A percentile compares a stretch with the other conserved stretches of the same genome.
These are phyloP conservation scores for Congeria kusceri DNA, from an alignment of 2,888 invertebrate species.

Conservation along the genomic window DNA sequence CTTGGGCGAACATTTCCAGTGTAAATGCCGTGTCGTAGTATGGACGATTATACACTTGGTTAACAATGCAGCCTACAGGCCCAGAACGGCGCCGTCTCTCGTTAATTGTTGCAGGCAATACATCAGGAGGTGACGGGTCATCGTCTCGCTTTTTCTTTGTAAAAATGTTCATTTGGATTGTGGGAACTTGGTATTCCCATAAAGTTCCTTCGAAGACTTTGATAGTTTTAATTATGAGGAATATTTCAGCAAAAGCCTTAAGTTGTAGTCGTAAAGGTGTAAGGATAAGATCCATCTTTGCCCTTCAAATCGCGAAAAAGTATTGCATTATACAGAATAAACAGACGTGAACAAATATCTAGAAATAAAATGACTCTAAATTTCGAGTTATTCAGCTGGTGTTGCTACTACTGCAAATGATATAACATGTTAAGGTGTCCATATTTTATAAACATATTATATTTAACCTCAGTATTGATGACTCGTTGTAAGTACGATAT, in stretches of 20 bases:
- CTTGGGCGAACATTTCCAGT: constrained; percentile 64
- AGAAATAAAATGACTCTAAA: no score
- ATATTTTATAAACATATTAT: no score
- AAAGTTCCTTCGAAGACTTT: constrained; percentile 64
- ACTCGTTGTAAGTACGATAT: no score
- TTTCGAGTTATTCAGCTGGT: no score
- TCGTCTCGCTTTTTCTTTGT: constrained; percentile 47
- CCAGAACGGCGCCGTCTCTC: constrained; percentile 38
- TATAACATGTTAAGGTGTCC: no score
- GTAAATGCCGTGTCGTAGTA: constrained; percentile 66
- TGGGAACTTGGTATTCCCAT: constrained; percentile 59
- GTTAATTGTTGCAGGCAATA: constrained; percentile 47
- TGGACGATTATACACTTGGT: constrained; percentile 63
- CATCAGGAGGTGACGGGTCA: constrained; percentile 59
- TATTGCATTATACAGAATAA: no score
- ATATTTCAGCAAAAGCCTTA: constrained; percentile 59
- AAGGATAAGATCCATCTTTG: constrained; percentile 65
- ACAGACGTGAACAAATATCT: background rate
- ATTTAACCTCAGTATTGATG: no score
- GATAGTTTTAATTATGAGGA: constrained; percentile 27
- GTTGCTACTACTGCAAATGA: no score
- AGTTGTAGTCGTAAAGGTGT: constrained; percentile 61
- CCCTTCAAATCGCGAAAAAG: constrained; percentile 25
- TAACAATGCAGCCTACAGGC: constrained; percentile 58
- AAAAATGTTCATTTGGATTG: constrained; percentile 63